Base-by-base conservation (phyloP, 2,888 invertebrate species). In the Watsonalla binaria region DNA sequence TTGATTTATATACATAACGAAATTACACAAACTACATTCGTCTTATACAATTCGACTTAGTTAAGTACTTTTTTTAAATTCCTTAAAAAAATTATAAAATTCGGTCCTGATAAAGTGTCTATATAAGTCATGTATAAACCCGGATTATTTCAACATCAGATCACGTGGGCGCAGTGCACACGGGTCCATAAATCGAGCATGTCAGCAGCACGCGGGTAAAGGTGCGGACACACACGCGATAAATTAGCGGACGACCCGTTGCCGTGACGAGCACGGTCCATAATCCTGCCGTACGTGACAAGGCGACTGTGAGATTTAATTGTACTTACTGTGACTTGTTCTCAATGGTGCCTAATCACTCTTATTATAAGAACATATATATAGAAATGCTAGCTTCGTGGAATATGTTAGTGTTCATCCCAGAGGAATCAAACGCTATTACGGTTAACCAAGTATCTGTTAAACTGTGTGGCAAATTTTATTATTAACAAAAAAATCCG, bases 161-260 rank as follows among this genome's bases (percentile, higher is more conserved):
- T 58, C 54, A 61, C 61, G 62, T 66, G 61, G 66, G 70, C 53
- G 54, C 62, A 61, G 66, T 72, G 66, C 65, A 69, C 68, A 68
- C 61, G 57, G 61, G 74, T 76, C 69, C 67, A 83, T 84, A 83
- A 86, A 84, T 84, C 73, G 70, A 59, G 61, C 60, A 59, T 75
- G 84, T 82, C 81, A 84, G 70, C 78, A 66, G 66, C 82, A 84
- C 37, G 37, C 65, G 75, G 70, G 79, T 80, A 74, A 85, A 85
- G 84, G 83, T 82, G 85, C 71, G 81, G 80, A 82, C 84, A 81
- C 78, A 82, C 76, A 63, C 57, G 66, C 68, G 70, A 74, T 80
- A 77, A 77, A 74, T 79, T 73, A 75, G 67, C 59, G 58, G 61
- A 68, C 67, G 66, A 63, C 63, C 68, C 55, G 62, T 61, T 15